These are phyloP conservation scores for Plebejus melissa DNA, from an alignment of 2,888 invertebrate species.

Conservation along the genomic window DNA sequence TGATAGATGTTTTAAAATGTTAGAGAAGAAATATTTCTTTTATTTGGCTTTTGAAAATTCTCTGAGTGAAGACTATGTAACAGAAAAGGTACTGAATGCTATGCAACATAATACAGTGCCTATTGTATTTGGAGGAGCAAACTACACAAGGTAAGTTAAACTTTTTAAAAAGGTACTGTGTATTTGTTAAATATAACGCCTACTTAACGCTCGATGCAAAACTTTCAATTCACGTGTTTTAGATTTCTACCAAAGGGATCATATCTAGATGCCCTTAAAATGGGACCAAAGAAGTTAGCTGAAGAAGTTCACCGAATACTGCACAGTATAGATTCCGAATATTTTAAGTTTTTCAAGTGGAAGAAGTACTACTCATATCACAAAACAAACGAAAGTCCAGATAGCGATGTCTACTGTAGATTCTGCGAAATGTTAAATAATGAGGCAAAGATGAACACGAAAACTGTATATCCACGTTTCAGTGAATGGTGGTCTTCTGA, in stretches of 20 bases:
- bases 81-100: conserved; percentile 60
- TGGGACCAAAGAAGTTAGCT: conserved; percentile 49
- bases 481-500: conserved; percentile 49
- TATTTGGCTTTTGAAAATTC: conserved; percentile 64
- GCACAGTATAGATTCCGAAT: conserved; percentile 41
- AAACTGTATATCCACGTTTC: conserved; percentile 44
- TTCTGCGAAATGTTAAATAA: conserved; percentile 55
- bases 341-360: conserved; percentile 56
- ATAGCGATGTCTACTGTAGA: conserved; percentile 54
- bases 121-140: conserved; percentile 82
- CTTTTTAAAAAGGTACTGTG: not conserved
- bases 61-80: conserved; percentile 61
- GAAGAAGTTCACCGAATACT: conserved; percentile 48
- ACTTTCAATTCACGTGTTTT: conserved; percentile 33
- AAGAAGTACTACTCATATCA: conserved; percentile 52
- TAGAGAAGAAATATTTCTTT: conserved; percentile 56
- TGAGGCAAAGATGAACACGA: conserved; percentile 39
- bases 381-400: conserved; percentile 44
- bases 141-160: conserved; percentile 71
- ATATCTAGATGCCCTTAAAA: conserved; percentile 51
- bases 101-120: conserved; percentile 81
- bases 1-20: conserved; percentile 46
- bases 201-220: not conserved
- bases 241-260: conserved; percentile 58
- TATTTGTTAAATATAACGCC: not conserved